Conservation (phyloP, 2,888 invertebrate species). For the Melanostoma scalare region DNA sequence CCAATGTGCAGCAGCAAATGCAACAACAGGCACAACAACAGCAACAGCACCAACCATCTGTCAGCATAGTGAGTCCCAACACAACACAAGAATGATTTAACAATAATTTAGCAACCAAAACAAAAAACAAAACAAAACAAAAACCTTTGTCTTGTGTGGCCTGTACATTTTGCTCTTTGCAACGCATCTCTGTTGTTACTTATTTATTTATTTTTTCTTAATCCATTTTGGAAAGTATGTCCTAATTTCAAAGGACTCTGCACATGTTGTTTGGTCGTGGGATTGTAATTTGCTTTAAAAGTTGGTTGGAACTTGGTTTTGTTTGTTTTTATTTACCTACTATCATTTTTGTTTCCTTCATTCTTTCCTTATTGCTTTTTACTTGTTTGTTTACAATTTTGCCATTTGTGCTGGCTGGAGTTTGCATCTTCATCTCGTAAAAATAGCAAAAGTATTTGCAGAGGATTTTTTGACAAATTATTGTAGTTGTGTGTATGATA, state of each 20-base stretch:
- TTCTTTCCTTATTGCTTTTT: conserved; percentile 21
- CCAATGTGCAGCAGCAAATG: conserved; percentile 75
- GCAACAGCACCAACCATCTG: conserved; percentile 75
- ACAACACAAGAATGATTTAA: conserved; percentile 45
- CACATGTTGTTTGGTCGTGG: conserved; percentile 70
- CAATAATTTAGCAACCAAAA: conserved; percentile 67
- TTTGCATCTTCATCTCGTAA: conserved; percentile 56
- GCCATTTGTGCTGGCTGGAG: conserved; percentile 43
- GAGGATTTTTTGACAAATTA: conserved; percentile 52
- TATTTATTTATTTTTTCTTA: conserved; percentile 24
- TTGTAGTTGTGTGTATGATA: conserved; percentile 61
- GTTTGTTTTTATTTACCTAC: conserved; percentile 21
- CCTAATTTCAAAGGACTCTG: conserved; percentile 62
- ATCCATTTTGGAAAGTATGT: conserved; percentile 47
- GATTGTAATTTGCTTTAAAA: conserved; percentile 70
- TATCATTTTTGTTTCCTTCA: conserved; percentile 1
- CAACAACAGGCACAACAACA: conserved; percentile 74
- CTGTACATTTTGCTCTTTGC: conserved; percentile 72
- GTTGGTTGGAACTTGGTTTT: conserved; percentile 51
- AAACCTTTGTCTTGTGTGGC: conserved; percentile 67
- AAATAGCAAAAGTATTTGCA: conserved; percentile 35
- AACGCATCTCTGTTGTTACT: conserved; percentile 71
- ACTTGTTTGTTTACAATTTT: conserved; percentile 31
- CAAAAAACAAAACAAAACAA: conserved; percentile 35
- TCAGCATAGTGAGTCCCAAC: conserved; percentile 81